Percentiles rank a stretch among this genome's conserved stretches.
These are phyloP conservation scores for Mesochorus sp. DNA, from an alignment of 2,888 invertebrate species.

Conservation along the genomic window DNA sequence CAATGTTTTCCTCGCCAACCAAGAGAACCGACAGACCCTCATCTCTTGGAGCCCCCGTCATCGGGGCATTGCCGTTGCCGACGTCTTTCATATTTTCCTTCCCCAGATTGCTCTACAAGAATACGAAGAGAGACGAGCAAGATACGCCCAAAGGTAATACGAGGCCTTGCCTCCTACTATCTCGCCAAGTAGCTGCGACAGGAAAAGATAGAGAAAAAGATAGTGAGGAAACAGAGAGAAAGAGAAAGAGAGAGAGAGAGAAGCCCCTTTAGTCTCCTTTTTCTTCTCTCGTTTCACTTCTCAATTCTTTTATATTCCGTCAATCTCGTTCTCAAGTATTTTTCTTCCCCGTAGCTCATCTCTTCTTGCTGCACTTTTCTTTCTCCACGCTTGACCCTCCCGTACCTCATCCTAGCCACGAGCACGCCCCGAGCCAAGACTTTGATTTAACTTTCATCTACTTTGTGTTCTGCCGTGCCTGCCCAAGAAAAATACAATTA, in stretches of 20 bases:
- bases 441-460: slow-evolving; percentile 77
- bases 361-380: slow-evolving; percentile 2
- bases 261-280: slow-evolving; percentile 12
- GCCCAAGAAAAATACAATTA: slow-evolving; percentile 74
- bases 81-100: slow-evolving; percentile 55
- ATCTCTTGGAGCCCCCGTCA: slow-evolving; percentile 23
- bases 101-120: slow-evolving; percentile 54
- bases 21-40: slow-evolving; percentile 30
- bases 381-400: slow-evolving; percentile 13
- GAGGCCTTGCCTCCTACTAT: slow-evolving; percentile 30
- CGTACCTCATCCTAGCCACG: background rate
- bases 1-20: slow-evolving; percentile 38
- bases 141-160: slow-evolving; percentile 53
- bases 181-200: slow-evolving; percentile 34
- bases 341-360: slow-evolving; percentile 34
- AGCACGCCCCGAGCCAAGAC: slow-evolving; percentile 63
- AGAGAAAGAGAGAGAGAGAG: background rate
- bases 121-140: slow-evolving; percentile 29
- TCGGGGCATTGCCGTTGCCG: slow-evolving; percentile 28
- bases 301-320: slow-evolving; percentile 36
- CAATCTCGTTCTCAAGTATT: slow-evolving; percentile 27
- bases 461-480: slow-evolving; percentile 67
- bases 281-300: slow-evolving; percentile 22
- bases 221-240: background rate
- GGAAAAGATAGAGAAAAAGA: background rate